These are phyloP conservation scores for Cantharis rustica DNA, from an alignment of 2,888 invertebrate genomes.

Conservation along the genomic window DNA sequence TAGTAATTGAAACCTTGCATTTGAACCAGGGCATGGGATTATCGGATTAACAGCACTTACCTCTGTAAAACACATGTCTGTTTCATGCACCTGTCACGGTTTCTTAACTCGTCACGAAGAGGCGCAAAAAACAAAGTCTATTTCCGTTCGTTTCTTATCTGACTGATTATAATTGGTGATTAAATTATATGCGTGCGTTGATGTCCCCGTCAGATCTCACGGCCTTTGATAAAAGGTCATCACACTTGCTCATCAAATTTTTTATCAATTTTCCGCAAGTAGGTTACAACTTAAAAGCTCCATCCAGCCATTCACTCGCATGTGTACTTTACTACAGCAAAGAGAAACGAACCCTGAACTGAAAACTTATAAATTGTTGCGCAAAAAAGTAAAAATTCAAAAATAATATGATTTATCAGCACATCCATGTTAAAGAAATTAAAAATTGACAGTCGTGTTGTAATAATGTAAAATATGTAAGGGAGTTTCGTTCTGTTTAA, in stretches of 20 bases:
- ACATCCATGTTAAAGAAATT: conserved; percentile 3
- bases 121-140: conserved; percentile 30
- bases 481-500: background rate
- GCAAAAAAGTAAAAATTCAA: background rate
- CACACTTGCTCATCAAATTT: conserved; percentile 23
- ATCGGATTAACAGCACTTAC: conserved; percentile 19
- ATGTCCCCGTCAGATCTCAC: conserved; percentile 36
- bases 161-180: conserved; percentile 32
- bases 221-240: conserved; percentile 36
- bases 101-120: conserved; percentile 25
- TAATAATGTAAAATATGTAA: background rate
- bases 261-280: background rate
- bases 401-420: background rate
- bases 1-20: background rate
- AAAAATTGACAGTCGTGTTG: conserved; percentile 4
- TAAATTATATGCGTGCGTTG: conserved; percentile 36
- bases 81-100: conserved; percentile 34
- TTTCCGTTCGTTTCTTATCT: conserved; percentile 33
- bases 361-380: background rate
- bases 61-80: conserved; percentile 28
- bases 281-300: background rate
- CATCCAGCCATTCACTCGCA: background rate
- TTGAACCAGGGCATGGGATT: background rate
- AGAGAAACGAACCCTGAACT: background rate
- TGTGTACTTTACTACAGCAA: background rate